These are phyloP conservation scores for Lepus americanus DNA, from an alignment of 2,113 vertebrate species.

Conservation along the genomic window DNA sequence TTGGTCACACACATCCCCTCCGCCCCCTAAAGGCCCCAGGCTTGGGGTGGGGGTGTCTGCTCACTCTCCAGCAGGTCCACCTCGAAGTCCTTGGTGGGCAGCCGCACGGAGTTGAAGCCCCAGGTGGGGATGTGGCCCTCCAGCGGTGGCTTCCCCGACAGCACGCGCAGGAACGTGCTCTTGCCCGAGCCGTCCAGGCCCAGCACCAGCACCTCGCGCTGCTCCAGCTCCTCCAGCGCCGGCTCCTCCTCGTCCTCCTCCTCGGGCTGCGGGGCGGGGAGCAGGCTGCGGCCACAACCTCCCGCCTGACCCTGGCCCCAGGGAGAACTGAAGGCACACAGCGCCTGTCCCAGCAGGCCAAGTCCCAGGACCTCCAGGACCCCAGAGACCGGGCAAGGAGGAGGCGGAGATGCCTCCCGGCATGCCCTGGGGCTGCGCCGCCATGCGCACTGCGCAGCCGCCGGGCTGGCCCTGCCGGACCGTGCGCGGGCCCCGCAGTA, in stretches of 20 bases:
- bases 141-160: constrained; percentile 85
- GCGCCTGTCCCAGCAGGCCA: neutral
- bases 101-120: constrained; percentile 94
- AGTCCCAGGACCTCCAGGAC: neutral
- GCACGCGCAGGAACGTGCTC: constrained; percentile 93
- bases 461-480: neutral
- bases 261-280: constrained; percentile 66
- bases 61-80: constrained; percentile 96
- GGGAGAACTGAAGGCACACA: neutral
- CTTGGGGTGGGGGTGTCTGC: neutral
- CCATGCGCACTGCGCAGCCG: neutral
- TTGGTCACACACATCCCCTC: neutral
- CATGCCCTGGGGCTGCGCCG: neutral
- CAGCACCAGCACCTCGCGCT: constrained; percentile 93
- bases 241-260: constrained; percentile 72
- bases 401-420: neutral
- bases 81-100: constrained; percentile 88
- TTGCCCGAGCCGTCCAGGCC: constrained; percentile 95
- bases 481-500: neutral
- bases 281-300: neutral
- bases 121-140: constrained; percentile 90
- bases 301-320: neutral
- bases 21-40: neutral
- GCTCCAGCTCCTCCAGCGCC: constrained; percentile 85
- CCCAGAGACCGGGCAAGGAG: fast-evolving